These are phyloP conservation scores for Mya arenaria DNA, from an alignment of 1,140 invertebrate species.

Conservation along the genomic window DNA sequence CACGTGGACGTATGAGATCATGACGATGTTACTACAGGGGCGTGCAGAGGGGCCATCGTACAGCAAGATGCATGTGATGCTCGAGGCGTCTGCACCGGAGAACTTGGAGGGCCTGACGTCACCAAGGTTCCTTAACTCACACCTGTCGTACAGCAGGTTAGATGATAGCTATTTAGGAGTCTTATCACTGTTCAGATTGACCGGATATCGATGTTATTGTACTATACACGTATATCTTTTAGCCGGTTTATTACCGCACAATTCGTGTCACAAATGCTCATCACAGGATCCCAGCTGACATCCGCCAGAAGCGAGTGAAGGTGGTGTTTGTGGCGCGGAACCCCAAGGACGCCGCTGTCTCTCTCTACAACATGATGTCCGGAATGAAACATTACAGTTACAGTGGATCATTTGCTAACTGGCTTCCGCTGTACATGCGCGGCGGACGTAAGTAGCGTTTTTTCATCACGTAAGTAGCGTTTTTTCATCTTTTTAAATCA, in stretches of 20 bases:
- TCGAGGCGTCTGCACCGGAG: conserved; percentile 3
- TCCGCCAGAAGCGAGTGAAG: conserved; percentile 20
- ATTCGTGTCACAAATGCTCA: no score
- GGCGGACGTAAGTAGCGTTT: conserved; percentile 56
- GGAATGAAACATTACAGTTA: conserved; percentile 39
- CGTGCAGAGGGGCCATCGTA: not conserved
- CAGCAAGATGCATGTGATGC: conserved; percentile 27
- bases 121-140: conserved; percentile 46
- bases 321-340: conserved; percentile 53
- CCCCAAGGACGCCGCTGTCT: conserved; percentile 58
- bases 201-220: no score
- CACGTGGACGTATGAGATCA: conserved; percentile 39
- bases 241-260: no score
- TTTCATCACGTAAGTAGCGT: no score
- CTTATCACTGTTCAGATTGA: no score
- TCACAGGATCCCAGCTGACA: conserved; percentile 25
- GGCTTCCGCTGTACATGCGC: conserved; percentile 47
- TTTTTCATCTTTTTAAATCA: no score
- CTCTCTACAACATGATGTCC: conserved; percentile 39
- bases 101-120: conserved; percentile 12
- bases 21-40: conserved; percentile 32
- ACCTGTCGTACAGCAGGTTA: conserved; percentile 31
- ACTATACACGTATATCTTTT: no score
- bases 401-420: conserved; percentile 44
- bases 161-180: no score